These are phyloP conservation scores for Caradrina clavipalpis DNA, from an alignment of 2,888 invertebrate species.

Conservation along the genomic window DNA sequence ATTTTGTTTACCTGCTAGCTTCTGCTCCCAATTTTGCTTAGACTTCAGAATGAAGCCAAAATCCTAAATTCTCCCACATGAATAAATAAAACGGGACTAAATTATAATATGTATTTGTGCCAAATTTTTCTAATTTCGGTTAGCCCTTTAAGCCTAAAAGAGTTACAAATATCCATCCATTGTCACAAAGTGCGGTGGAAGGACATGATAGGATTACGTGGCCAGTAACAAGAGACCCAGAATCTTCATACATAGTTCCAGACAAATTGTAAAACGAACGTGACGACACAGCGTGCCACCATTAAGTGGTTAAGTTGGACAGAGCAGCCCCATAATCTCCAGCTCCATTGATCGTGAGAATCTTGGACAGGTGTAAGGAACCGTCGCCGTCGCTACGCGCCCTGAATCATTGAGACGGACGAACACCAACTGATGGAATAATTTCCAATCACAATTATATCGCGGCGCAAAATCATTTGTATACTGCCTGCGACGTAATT, in stretches of 20 bases:
- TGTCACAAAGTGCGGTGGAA: no score
- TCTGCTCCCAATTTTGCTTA: no score
- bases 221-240: background rate
- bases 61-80: no score
- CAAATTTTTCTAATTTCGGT: no score
- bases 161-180: no score
- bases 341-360: slow-evolving; percentile 78
- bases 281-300: slow-evolving; percentile 26
- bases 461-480: slow-evolving; percentile 48
- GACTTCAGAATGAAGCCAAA: no score
- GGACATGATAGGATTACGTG: background rate
- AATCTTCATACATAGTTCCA: slow-evolving; percentile 23
- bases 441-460: slow-evolving; percentile 55
- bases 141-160: no score
- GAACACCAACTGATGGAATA: slow-evolving; percentile 40
- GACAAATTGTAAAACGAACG: slow-evolving; percentile 35
- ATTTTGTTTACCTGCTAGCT: background rate
- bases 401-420: slow-evolving; percentile 62
- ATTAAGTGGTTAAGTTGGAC: slow-evolving; percentile 48
- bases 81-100: no score
- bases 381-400: slow-evolving; percentile 62
- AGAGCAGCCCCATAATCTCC: slow-evolving; percentile 41
- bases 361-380: slow-evolving; percentile 79
- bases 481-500: slow-evolving; percentile 39
- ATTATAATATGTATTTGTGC: no score